A percentile compares a stretch with the other conserved stretches of the same genome.
These are phyloP conservation scores for Euleptes europaea DNA, from an alignment of 2,113 vertebrate species.

Conservation along the genomic window DNA sequence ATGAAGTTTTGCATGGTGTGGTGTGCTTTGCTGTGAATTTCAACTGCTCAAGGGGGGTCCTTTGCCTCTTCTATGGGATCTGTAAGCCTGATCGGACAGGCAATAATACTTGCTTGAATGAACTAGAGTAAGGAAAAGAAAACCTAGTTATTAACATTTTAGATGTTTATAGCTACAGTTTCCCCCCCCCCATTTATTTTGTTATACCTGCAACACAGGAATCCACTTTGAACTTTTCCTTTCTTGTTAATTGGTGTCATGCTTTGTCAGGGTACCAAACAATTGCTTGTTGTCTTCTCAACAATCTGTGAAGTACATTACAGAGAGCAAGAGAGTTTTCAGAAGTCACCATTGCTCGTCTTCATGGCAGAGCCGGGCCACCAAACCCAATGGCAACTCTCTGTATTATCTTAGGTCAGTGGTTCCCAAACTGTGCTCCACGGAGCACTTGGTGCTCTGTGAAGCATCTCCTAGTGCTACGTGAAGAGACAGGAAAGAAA, in stretches of 20 bases:
- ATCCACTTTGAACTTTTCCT: not conserved
- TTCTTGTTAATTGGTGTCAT: not conserved
- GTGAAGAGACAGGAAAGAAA: too few relatives aligned
- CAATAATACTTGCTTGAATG: not conserved
- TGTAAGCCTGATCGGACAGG: not conserved
- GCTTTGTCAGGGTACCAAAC: not conserved
- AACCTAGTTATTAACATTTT: not conserved
- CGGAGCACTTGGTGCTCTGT: too few relatives aligned
- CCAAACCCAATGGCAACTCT: not conserved
- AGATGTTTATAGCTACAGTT: not conserved
- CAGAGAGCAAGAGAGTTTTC: not conserved
- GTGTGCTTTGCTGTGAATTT: slow-evolving; percentile 29
- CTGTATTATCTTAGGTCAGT: not conserved
- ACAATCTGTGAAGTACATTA: not conserved
- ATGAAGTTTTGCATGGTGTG: not conserved
- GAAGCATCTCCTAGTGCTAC: too few relatives aligned
- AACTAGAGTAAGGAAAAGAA: not conserved
- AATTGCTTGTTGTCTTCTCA: too few relatives aligned
- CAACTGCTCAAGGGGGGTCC: slow-evolving; percentile 9
- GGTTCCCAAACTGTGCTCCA: too few relatives aligned
- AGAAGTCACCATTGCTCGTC: not conserved
- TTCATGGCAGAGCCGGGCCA: not conserved
- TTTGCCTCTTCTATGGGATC: slow-evolving; percentile 21
- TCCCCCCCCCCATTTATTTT: not conserved
- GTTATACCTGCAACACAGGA: not conserved